Evolutionary conservation across 2,113 vertebrate species (phyloP), one percentile per base, ranked within the genome.

Genomic region (Plectropomus leopardus): DNA sequence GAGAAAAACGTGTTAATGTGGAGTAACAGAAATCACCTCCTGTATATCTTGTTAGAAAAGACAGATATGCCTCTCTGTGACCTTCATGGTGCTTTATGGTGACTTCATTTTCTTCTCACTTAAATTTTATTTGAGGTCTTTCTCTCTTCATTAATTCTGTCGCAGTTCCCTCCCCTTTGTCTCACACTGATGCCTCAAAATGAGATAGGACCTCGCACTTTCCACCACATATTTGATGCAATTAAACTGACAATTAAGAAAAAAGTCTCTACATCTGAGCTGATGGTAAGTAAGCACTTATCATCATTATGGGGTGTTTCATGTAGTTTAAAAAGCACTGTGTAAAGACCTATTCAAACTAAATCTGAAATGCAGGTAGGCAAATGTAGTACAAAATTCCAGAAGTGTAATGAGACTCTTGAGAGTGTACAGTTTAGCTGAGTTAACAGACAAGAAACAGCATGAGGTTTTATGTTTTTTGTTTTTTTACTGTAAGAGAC

Each of bases 361-460:
- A 47, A 54, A 30, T 69, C 51, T 59, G n/a, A 67, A 83, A 66
- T 28, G 21, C 32, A 26, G 21, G 26, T 53, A 19, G 40, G 63
- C 23, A 78, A 53, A 82, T 28, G 23, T 24, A 65, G 10, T 13
- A 70, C n/a, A n/a, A 16, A 47, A 19, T 59, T 45, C 15, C 17
- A 58, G 19, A 36, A 55, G 61, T 55, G 15, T 76, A 80, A 76
- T 55, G 11, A 76, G 68, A 72, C 74, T 54, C n/a, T 54, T 61
- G 42, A 63, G 42, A 70, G 45, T 54, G 16, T 71, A 42, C 19
- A 42, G 10, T 8, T 0, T 55, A 48, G 63, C 57, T 45, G 11
- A 67, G 1, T 75, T 50, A 8, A 70, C 26, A 53, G 26, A 58
- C 14, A 63, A 67, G 11, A 44, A 59, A n/a, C 58, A 53, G 34